These are phyloP conservation scores for Pelobates fuscus DNA, from an alignment of 2,113 vertebrate species.

Conservation along the genomic window DNA sequence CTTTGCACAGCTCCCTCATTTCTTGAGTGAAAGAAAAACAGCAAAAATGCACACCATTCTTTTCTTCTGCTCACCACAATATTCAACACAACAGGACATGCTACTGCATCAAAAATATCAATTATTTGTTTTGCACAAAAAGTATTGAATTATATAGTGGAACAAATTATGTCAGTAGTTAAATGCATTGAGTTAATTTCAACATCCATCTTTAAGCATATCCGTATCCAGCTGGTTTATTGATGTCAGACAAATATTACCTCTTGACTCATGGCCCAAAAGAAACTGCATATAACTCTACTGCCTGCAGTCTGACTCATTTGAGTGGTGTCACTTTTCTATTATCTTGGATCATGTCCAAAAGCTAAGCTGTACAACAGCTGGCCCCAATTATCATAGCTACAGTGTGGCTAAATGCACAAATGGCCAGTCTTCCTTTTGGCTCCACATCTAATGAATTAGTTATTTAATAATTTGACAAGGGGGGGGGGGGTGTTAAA, in stretches of 20 bases:
- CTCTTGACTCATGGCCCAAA: constrained; percentile 26
- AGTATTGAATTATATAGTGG: neutral
- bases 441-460: constrained; percentile 57
- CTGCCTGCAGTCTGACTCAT: constrained; percentile 28
- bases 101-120: too few relatives aligned
- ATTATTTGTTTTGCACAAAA: neutral
- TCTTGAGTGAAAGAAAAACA: too few relatives aligned
- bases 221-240: constrained; percentile 29
- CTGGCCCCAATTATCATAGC: constrained; percentile 69
- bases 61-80: too few relatives aligned
- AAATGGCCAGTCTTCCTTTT: constrained; percentile 61
- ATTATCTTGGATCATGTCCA: constrained; percentile 51
- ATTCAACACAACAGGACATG: too few relatives aligned
- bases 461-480: constrained; percentile 59
- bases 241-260: constrained; percentile 31
- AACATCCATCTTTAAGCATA: neutral
- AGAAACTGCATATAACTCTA: constrained; percentile 19
- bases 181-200: neutral
- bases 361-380: constrained; percentile 61
- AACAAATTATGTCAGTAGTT: constrained; percentile 3
- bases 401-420: constrained; percentile 58
- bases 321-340: constrained; percentile 33
- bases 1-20: too few relatives aligned
- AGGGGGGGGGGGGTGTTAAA: constrained; percentile 40
- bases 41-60: too few relatives aligned